phyloP scores from a whole-genome alignment of 92 coral and sea anemone species.

The Actinernus sp. region DNA sequence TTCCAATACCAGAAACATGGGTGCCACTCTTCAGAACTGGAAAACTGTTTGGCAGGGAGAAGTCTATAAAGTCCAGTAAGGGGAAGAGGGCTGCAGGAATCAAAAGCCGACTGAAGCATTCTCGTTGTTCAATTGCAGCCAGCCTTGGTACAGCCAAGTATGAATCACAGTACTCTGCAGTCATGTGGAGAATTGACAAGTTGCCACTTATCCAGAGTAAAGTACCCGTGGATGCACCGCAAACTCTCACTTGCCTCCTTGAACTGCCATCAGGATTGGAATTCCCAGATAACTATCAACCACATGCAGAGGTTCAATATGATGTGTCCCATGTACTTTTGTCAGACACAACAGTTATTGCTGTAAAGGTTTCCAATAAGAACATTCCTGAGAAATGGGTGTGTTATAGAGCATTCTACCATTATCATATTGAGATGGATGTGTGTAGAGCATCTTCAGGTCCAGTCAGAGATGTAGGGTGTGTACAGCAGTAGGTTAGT shows the following conservation, averaged over 20 bases:
- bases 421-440: slow-evolving; percentile 87
- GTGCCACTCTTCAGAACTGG: slow-evolving; percentile 91
- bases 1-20: slow-evolving; percentile 98
- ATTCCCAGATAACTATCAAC: slow-evolving; percentile 85
- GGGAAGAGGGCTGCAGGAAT: slow-evolving; percentile 86
- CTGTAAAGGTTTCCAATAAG: slow-evolving; percentile 93
- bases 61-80: slow-evolving; percentile 91
- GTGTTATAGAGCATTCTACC: slow-evolving; percentile 83
- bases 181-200: slow-evolving; percentile 90
- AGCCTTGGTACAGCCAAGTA: slow-evolving; percentile 94
- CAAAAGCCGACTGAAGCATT: slow-evolving; percentile 84
- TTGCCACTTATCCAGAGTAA: slow-evolving; percentile 92
- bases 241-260: slow-evolving; percentile 72
- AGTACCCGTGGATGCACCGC: slow-evolving; percentile 96
- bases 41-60: slow-evolving; percentile 86
- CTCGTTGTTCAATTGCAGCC: slow-evolving; percentile 85
- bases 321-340: slow-evolving; percentile 89
- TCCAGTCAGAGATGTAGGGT: slow-evolving; percentile 86
- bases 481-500: slow-evolving; percentile 85
- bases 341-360: slow-evolving; percentile 93
- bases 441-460: slow-evolving; percentile 77
- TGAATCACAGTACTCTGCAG: slow-evolving; percentile 87
- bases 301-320: slow-evolving; percentile 88
- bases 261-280: slow-evolving; percentile 90
- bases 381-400: slow-evolving; percentile 94